Evolutionary conservation across 64 coral and sea anemone genomes (phyloP).

Genomic region (Stichodactyla helianthus): DNA sequence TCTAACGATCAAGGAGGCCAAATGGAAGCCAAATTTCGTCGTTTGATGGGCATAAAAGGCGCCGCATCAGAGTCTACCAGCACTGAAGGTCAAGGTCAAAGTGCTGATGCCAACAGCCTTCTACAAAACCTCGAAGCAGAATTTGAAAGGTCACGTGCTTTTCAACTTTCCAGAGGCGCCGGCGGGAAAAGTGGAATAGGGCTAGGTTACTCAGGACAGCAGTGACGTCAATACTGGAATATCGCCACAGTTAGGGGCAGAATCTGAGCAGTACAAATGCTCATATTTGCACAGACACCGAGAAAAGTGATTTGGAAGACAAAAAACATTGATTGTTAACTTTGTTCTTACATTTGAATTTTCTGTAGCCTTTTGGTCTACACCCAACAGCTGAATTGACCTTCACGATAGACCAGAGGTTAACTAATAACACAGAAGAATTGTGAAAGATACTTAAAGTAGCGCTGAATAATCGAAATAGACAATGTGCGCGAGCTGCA

Average conservation of each 20-base stretch:
- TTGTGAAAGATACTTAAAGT: too few species aligned
- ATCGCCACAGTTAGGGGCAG: not conserved
- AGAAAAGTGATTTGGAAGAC: too few species aligned
- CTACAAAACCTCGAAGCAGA: constrained; percentile 86
- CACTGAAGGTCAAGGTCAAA: constrained; percentile 6
- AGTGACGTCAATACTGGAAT: not conserved
- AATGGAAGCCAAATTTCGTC: constrained; percentile 95
- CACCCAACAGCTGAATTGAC: too few species aligned
- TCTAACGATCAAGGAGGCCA: constrained; percentile 87
- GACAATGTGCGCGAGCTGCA: too few species aligned
- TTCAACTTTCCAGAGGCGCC: constrained; percentile 94
- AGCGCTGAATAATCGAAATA: too few species aligned
- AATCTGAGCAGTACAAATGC: not conserved
- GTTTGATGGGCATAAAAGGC: constrained; percentile 96
- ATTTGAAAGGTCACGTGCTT: constrained; percentile 95
- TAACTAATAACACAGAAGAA: too few species aligned
- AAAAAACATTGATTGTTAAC: too few species aligned
- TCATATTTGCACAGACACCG: too few species aligned
- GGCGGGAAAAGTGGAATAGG: constrained; percentile 98
- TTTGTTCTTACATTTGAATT: too few species aligned
- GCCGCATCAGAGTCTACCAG: not conserved
- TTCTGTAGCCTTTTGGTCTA: too few species aligned
- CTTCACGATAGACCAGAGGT: too few species aligned
- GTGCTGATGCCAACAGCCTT: constrained; percentile 54
- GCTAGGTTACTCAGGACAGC: constrained; percentile 77